Conservation (phyloP, 1,140 invertebrate genomes). For the Drosophila littoralis region DNA sequence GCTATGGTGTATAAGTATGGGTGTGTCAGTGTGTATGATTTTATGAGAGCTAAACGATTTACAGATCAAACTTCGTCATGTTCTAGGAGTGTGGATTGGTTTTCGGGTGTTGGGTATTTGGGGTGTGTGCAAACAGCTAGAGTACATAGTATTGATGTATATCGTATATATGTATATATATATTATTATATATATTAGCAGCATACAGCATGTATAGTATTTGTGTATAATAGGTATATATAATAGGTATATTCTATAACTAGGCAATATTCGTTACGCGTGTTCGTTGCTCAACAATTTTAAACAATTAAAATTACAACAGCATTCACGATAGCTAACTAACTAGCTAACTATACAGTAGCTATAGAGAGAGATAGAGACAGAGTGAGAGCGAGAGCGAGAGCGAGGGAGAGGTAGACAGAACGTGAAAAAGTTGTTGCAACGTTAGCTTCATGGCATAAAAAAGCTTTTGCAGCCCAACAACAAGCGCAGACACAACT, state of each 20-base stretch:
- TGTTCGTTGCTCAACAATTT: slow-evolving; percentile 75
- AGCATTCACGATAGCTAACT: slow-evolving; percentile 74
- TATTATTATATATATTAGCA: slow-evolving; percentile 57
- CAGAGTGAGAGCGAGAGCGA: slow-evolving; percentile 29
- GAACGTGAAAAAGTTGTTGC: slow-evolving; percentile 33
- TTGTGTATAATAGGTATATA: slow-evolving; percentile 29
- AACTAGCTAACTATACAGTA: slow-evolving; percentile 43
- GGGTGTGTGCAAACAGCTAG: slow-evolving; percentile 49
- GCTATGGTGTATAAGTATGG: slow-evolving; percentile 23
- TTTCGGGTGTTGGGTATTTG: slow-evolving; percentile 13
- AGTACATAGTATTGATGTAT: slow-evolving; percentile 59
- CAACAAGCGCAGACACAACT: slow-evolving; percentile 46
- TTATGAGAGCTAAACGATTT: slow-evolving; percentile 36
- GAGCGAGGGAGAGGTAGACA: slow-evolving; percentile 23
- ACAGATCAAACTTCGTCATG: slow-evolving; percentile 28
- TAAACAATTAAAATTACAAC: slow-evolving; percentile 66
- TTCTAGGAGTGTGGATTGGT: slow-evolving; percentile 30
- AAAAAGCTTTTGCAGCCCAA: slow-evolving; percentile 32
- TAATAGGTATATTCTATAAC: slow-evolving; percentile 45
- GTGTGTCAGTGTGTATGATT: slow-evolving; percentile 4
- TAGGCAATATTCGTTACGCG: slow-evolving; percentile 79
- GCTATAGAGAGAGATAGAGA: slow-evolving; percentile 11
- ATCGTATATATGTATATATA: background rate
- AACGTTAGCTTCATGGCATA: slow-evolving; percentile 19
- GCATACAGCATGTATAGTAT: slow-evolving; percentile 72